phyloP scores from a whole-genome alignment of 2,113 vertebrate genomes.

The Calcarius ornatus region DNA sequence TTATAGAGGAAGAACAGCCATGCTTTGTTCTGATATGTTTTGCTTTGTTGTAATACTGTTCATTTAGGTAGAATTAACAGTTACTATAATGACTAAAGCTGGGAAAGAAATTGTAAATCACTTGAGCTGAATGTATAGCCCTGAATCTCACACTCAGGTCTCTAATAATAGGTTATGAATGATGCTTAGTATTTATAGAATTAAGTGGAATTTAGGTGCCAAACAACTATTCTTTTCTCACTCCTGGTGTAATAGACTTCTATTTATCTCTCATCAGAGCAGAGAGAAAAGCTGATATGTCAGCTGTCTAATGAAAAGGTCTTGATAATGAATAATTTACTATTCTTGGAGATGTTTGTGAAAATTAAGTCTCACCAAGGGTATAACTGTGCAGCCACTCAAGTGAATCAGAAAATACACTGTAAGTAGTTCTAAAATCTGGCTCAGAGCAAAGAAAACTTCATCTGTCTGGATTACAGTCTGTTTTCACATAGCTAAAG shows the following conservation, averaged over 20 bases:
- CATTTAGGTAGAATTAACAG: background rate
- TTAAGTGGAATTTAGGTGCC: background rate
- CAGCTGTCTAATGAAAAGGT: conserved; percentile 33
- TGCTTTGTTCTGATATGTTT: background rate
- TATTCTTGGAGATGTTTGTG: conserved; percentile 31
- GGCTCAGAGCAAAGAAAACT: background rate
- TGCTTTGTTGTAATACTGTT: background rate
- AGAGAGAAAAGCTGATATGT: background rate
- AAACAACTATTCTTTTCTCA: background rate
- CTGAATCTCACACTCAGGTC: background rate
- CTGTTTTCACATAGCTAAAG: conserved; percentile 12
- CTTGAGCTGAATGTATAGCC: background rate
- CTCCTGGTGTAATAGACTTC: background rate
- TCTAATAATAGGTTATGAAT: background rate
- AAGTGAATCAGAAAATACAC: background rate
- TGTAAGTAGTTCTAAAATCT: background rate
- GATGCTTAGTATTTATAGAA: background rate
- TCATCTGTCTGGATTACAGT: background rate
- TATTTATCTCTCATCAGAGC: background rate
- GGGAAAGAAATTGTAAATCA: background rate
- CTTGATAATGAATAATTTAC: conserved; percentile 54
- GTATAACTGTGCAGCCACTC: background rate
- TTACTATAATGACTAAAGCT: background rate
- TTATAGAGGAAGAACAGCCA: background rate
- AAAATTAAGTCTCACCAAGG: conserved; percentile 17